Base-by-base conservation (phyloP, 2,113 vertebrate species). In the Gasterosteus aculeatus region DNA sequence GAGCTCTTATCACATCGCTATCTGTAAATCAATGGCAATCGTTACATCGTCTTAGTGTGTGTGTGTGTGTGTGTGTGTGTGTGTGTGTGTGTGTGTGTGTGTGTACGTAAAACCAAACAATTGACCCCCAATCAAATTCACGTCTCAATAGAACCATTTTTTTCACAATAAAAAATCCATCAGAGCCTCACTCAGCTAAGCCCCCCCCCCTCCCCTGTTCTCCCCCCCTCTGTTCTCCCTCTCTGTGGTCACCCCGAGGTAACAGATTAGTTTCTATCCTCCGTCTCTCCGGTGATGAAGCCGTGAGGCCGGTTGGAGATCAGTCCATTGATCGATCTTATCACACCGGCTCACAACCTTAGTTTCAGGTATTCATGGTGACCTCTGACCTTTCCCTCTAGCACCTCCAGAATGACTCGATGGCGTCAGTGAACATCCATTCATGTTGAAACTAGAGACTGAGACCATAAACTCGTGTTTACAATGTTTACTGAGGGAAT, bases 81-180 rank as follows among this genome's bases (percentile, higher is more conserved):
- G n/a, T 22, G 39, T 1, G 49, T 46, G 61, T 61, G 57, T 46
- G 77, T 69, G 51, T 68, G 74, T 41, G 61, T 14, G 16, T 41
- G 47, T 26, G 26, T 49, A 29, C 5, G 35, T 38, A 7, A 38
- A 38, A 38, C 35, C 5, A 41, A 64, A 42, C 38, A 3, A 22
- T 49, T 70, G 58, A 46, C 70, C 61, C 42, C 38, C 76, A 73
- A 80, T 72, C 58, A 81, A 64, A 75, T 47, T 63, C 57, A 35
- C 15, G 47, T 74, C 73, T 77, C 62, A 49, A 46, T 18, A 58
- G 11, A 71, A 78, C 38, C 44, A 72, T 85, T 84, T 88, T 86
- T 77, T 89, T 91, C 84, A 88, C 69, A 74, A 74, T 89, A 84
- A 91, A 80, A 70, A 72, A 81, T 82, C 86, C 78, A 84, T 88